Evolutionary conservation across 2,888 invertebrate genomes (phyloP), one percentile per base, ranked within the genome.

Genomic region (Geotrupes spiniger): DNA sequence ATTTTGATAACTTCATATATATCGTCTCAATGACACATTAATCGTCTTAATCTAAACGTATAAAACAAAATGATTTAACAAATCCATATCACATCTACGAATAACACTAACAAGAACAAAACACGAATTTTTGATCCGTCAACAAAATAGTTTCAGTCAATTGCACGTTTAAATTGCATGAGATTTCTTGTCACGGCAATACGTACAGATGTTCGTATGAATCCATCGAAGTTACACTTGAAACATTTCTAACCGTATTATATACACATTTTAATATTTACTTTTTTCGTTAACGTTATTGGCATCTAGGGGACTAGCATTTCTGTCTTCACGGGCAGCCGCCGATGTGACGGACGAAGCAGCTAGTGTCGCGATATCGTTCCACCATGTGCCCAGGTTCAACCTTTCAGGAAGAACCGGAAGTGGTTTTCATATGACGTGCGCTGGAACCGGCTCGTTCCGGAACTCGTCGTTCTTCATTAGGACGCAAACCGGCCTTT

Each of bases 361-460:
- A 43, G 65, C 75, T 58, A 72, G 62, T 57, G 68, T 73, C 47
- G 74, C 70, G 49, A 72, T 71, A 60, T 72, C 73, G 57, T 68
- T 71, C 69, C 63, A 65, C 73, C 73, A 72, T 61, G 69, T 63
- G 64, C 74, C 75, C 68, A 77, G 77, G 77, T 78, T 77, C 78
- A 78, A 75, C 76, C 84, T 75, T 68, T 84, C 84, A 65, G 86
- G 86, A 76, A 87, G 87, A 80, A 82, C 82, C 84, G 87, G 84
- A 69, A 87, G 85, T 76, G 87, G 87, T 80, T 85, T 87, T 88
- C 87, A 88, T 82, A 88, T 88, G 73, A 87, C 85, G 70, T 87
- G 87, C 50, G 82, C 66, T 2, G 66, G 66, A 29, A 62, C 69
- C 14, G 74, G 68, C 28, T 69, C 65, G 61, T 78, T 69, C 41